Conservation (phyloP, 1,140 invertebrate genomes). For the Brachionus koreanus region DNA sequence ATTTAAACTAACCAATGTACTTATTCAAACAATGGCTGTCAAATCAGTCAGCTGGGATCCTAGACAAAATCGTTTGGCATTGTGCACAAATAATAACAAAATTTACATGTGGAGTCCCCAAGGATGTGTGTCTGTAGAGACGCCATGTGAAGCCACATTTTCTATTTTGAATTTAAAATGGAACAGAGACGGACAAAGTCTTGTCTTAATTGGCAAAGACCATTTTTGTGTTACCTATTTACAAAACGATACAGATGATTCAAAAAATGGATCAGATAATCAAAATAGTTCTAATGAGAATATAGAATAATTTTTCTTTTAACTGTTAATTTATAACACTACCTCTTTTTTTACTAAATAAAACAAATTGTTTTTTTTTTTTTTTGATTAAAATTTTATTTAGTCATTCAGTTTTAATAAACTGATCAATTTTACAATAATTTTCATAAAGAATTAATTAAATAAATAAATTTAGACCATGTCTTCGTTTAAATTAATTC, state of each 20-base stretch:
- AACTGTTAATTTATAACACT: slow-evolving; percentile 15
- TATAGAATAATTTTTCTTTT: not conserved
- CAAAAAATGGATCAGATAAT: slow-evolving; percentile 23
- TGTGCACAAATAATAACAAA: slow-evolving; percentile 56
- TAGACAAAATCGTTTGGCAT: slow-evolving; percentile 51
- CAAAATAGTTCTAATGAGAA: slow-evolving; percentile 6
- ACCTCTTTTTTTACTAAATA: slow-evolving; percentile 30
- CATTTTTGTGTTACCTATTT: slow-evolving; percentile 53
- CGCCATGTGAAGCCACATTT: slow-evolving; percentile 56
- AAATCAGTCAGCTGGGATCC: slow-evolving; percentile 58
- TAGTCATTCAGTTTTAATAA: not conserved
- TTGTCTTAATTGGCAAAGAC: slow-evolving; percentile 53
- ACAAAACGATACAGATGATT: slow-evolving; percentile 16
- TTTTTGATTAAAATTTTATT: not conserved
- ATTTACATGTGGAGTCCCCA: slow-evolving; percentile 59
- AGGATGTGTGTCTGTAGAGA: slow-evolving; percentile 55
- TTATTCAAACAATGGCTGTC: slow-evolving; percentile 53
- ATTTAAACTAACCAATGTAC: slow-evolving; percentile 50
- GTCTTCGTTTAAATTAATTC: not conserved
- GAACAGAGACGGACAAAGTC: slow-evolving; percentile 53
- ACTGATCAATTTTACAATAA: not conserved
- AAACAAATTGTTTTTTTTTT: not conserved
- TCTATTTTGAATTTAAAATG: slow-evolving; percentile 52
- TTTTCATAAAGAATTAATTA: too few species aligned
- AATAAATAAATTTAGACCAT: not conserved